Base-by-base conservation (phyloP, 2,797 vertebrate genomes). In the Discoglossus pictus region DNA sequence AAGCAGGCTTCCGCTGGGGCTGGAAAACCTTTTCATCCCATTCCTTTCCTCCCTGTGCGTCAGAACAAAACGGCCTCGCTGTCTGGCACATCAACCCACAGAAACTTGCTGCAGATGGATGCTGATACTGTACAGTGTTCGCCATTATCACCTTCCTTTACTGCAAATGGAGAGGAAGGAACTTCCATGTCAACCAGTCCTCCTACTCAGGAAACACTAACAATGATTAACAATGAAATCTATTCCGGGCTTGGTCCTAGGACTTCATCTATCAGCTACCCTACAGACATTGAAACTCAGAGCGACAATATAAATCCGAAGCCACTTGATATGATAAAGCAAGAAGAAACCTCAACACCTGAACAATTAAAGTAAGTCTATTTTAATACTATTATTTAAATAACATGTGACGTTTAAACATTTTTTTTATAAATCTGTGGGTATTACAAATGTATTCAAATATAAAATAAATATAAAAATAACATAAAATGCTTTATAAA, bases 141-240 rank as follows among this genome's bases (percentile, higher is more conserved):
- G 1, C 1, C 51, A 6, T 36, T 46, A 55, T 51, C 51, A 1
- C 21, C 59, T 2, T 1, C 46, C 52, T 61, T 65, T 35, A 48
- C 16, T 62, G 18, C 60, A 53, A 63, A 35, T 23, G 46, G 10
- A 16, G 61, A 74, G 12, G 74, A 53, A 18, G 68, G 76, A 0
- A 56, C 48, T 7, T 74, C 11, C 0, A 68, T 53, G 0, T 68
- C 10, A 74, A 78, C 0, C 58, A 59, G 73, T 17, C 13, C 0
- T 15, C 18, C 11, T 16, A 73, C 76, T 20, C 77, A 62, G 12
- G 76, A 70, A 42, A 77, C 78, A 6, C 36, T 96, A 73, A 87
- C 94, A 79, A 95, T 95, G 93, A 87, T 93, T 67, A 90, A 93
- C 39, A 97, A 95, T 43, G 78, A 92, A 71, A 92, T 95, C 80